Evolutionary conservation across 2,888 invertebrate species (phyloP).

Genomic region (Diadegma fenestrale): DNA sequence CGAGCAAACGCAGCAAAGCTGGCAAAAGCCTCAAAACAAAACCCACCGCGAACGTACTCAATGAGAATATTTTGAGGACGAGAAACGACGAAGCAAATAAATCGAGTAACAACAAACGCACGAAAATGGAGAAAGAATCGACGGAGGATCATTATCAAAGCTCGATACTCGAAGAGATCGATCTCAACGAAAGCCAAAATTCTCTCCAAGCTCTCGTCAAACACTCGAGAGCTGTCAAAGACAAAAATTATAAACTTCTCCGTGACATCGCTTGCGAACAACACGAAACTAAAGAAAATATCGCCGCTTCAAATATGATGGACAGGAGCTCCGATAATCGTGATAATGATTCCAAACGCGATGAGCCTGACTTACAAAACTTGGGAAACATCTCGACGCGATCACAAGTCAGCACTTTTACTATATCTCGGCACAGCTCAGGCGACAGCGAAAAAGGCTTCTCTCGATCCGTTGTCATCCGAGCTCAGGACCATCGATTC

Average conservation of each 20-base stretch:
- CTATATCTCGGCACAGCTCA: constrained; percentile 82
- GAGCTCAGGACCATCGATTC: constrained; percentile 79
- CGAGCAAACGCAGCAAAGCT: constrained; percentile 81
- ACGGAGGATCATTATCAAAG: constrained; percentile 74
- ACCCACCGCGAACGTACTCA: constrained; percentile 72
- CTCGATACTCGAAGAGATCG: constrained; percentile 76
- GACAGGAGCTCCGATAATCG: constrained; percentile 71
- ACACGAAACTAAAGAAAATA: constrained; percentile 75
- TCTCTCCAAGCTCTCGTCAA: constrained; percentile 79
- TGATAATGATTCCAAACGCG: constrained; percentile 65
- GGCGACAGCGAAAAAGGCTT: constrained; percentile 82
- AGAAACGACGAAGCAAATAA: constrained; percentile 76
- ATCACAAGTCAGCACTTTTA: constrained; percentile 81
- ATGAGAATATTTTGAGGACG: constrained; percentile 75
- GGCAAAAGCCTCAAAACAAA: constrained; percentile 78
- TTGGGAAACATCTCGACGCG: constrained; percentile 79
- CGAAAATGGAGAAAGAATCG: constrained; percentile 76
- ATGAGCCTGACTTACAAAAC: constrained; percentile 73
- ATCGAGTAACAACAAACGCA: constrained; percentile 77
- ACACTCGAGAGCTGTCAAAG: constrained; percentile 79
- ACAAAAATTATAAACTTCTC: constrained; percentile 77
- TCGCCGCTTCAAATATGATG: constrained; percentile 52
- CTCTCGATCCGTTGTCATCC: constrained; percentile 81
- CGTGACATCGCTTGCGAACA: constrained; percentile 77
- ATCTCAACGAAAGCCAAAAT: constrained; percentile 79